These are phyloP conservation scores for Caenorhabditis sinica DNA, from an alignment of 2,888 invertebrate species.

Conservation along the genomic window DNA sequence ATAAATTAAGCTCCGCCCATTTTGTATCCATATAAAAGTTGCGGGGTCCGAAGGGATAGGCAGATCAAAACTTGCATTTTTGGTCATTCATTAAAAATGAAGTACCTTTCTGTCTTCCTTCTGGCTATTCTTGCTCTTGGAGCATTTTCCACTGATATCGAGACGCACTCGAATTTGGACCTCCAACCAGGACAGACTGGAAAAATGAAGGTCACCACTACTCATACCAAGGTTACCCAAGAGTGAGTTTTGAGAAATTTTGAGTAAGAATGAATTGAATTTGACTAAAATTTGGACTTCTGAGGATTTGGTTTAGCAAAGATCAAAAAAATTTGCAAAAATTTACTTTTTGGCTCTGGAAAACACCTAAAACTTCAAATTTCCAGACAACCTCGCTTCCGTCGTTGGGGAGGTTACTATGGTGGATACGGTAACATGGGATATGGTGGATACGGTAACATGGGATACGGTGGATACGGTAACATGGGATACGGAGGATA, in stretches of 20 bases:
- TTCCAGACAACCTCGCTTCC: slow-evolving; percentile 12
- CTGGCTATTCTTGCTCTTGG: slow-evolving; percentile 18
- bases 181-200: neutral
- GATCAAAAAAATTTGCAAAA: no score
- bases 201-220: neutral
- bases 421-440: slow-evolving; percentile 23
- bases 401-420: slow-evolving; percentile 17
- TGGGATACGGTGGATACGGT: slow-evolving; percentile 18
- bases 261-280: no score
- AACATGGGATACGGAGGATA: neutral
- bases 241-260: neutral
- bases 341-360: neutral
- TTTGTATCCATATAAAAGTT: neutral
- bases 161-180: neutral
- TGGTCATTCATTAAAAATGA: neutral
- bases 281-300: no score
- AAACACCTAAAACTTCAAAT: neutral
- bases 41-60: neutral
- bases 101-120: slow-evolving; percentile 7
- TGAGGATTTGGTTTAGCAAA: no score
- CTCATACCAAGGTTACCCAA: neutral
- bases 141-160: slow-evolving; percentile 6
- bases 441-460: slow-evolving; percentile 18
- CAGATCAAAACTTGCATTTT: neutral
- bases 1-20: slow-evolving; percentile 3